phyloP scores from a whole-genome alignment of 2,113 vertebrate species.

The Camelus bactrianus region DNA sequence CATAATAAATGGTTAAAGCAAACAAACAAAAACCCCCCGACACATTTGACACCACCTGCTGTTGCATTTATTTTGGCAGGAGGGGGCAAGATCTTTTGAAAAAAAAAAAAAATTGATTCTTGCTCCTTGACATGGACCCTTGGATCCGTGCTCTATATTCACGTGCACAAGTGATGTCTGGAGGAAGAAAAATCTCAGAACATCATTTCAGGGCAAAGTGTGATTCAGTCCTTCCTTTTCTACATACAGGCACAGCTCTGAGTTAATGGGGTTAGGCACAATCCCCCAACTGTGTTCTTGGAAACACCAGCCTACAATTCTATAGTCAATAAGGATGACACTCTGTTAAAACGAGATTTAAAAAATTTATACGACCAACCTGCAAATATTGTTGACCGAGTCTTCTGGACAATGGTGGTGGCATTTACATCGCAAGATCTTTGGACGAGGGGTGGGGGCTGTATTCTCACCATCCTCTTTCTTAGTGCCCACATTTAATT shows the following conservation, averaged over 20 bases:
- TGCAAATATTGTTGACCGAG: constrained; percentile 97
- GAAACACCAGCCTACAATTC: not conserved
- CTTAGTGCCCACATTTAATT: constrained; percentile 89
- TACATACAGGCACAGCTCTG: not conserved
- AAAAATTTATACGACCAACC: constrained; percentile 85
- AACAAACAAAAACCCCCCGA: not conserved
- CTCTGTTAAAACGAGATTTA: not conserved
- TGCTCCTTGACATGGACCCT: not conserved
- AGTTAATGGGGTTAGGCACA: not conserved
- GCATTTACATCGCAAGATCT: constrained; percentile 94
- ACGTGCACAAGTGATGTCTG: not conserved
- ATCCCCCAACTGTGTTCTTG: not conserved
- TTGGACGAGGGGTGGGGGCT: constrained; percentile 89
- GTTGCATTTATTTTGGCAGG: not conserved
- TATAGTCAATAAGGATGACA: not conserved
- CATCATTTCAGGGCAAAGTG: not conserved
- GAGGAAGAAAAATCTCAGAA: not conserved
- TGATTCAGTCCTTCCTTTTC: not conserved
- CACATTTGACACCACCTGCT: not conserved
- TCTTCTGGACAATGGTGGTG: constrained; percentile 97
- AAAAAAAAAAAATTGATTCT: not conserved
- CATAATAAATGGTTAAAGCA: not conserved
- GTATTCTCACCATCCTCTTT: constrained; percentile 90
- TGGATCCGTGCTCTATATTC: not conserved
- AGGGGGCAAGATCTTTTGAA: not conserved